Percentiles rank a stretch among this genome's conserved stretches.
phyloP scores from a whole-genome alignment of 2,888 invertebrate genomes.

The Camptogramma bilineatum region DNA sequence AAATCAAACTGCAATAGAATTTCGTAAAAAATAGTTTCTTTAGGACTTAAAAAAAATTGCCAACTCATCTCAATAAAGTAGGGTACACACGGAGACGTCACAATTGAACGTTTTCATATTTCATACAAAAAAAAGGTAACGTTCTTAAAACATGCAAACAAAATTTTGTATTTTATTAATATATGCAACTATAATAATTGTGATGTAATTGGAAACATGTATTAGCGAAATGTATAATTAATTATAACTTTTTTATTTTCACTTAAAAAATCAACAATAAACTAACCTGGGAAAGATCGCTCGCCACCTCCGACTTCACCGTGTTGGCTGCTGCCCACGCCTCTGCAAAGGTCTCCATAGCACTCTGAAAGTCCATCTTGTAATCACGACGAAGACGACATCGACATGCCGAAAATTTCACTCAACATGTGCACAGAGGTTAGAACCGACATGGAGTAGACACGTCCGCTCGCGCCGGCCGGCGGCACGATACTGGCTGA shows the following conservation, averaged over 20 bases:
- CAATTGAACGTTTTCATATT: background rate
- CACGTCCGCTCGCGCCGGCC: conserved; percentile 85
- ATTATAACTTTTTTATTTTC: conserved; percentile 1
- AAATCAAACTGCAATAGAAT: background rate
- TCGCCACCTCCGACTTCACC: conserved; percentile 87
- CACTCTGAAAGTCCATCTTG: conserved; percentile 98
- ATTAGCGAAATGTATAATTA: too few species aligned
- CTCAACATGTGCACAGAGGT: conserved; percentile 71
- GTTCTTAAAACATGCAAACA: background rate
- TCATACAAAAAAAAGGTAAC: background rate
- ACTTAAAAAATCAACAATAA: conserved; percentile 31
- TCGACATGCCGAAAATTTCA: conserved; percentile 80
- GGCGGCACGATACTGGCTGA: conserved; percentile 86
- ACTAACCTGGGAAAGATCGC: conserved; percentile 89
- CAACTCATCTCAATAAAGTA: background rate
- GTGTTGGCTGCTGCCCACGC: conserved; percentile 96
- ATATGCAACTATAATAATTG: too few species aligned
- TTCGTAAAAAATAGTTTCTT: background rate
- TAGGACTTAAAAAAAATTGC: background rate
- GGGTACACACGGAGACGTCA: background rate
- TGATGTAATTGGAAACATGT: too few species aligned
- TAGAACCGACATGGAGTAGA: conserved; percentile 50
- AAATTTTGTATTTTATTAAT: background rate
- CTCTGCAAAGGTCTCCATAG: conserved; percentile 99
- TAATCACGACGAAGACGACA: conserved; percentile 82